phyloP scores from a whole-genome alignment of 2,113 vertebrate genomes.

The Rattus rattus region DNA sequence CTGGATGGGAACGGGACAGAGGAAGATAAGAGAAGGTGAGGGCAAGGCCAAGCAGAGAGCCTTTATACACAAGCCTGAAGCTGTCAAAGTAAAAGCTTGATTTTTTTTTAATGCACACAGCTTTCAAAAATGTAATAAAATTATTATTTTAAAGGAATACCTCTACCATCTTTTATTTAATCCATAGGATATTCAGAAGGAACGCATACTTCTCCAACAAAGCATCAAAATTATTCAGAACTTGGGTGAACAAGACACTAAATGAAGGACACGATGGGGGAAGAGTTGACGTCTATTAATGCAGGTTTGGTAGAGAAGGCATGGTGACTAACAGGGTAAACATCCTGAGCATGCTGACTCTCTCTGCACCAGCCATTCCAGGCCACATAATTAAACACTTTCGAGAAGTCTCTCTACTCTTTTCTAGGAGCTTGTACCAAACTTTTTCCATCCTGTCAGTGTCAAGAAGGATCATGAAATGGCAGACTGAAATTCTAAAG shows the following conservation, averaged over 20 bases:
- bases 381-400: conserved; percentile 35
- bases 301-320: not conserved
- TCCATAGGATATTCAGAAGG: not conserved
- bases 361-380: not conserved
- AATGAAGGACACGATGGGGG: not conserved
- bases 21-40: not conserved
- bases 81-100: not conserved
- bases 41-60: not conserved
- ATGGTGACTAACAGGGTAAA: not conserved
- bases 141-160: not conserved
- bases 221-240: not conserved
- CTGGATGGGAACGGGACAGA: no score
- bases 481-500: conserved; percentile 54
- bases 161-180: conserved; percentile 45
- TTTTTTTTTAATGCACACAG: not conserved
- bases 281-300: not conserved
- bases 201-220: not conserved
- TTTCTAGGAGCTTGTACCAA: conserved; percentile 36
- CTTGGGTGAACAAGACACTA: not conserved
- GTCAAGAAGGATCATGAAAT: conserved; percentile 56
- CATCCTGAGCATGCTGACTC: not conserved
- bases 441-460: conserved; percentile 45
- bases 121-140: not conserved
- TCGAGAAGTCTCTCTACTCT: conserved; percentile 28
- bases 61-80: not conserved